phyloP scores from a whole-genome alignment of 2,888 invertebrate genomes.

The Chrysina gloriosa region DNA sequence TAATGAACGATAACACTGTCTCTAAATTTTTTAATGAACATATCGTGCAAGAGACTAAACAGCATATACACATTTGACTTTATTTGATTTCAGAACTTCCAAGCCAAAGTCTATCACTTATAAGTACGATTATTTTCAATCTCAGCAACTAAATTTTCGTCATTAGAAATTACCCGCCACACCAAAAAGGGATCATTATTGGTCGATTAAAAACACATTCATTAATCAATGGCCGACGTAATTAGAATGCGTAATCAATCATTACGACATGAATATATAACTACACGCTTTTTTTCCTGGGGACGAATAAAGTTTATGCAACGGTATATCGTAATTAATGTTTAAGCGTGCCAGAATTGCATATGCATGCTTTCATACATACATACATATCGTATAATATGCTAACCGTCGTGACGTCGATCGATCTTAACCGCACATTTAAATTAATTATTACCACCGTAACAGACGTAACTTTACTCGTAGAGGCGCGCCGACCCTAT shows the following conservation, averaged over 20 bases:
- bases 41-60: too few species aligned
- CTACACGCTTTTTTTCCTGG: not conserved
- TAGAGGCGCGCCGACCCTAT: not conserved
- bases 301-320: not conserved
- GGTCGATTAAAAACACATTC: not conserved
- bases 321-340: not conserved
- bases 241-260: slow-evolving; percentile 4
- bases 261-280: not conserved
- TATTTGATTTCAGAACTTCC: too few species aligned
- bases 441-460: slow-evolving; percentile 13
- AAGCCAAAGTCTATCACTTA: too few species aligned
- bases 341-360: not conserved
- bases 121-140: too few species aligned
- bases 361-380: not conserved
- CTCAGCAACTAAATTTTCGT: too few species aligned
- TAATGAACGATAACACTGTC: too few species aligned
- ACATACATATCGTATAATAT: not conserved
- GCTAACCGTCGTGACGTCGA: not conserved
- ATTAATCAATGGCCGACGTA: slow-evolving; percentile 6
- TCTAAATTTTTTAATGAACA: too few species aligned
- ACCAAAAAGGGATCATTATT: too few species aligned
- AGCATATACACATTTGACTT: too few species aligned
- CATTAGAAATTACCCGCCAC: too few species aligned
- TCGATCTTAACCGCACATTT: not conserved
- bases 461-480: slow-evolving; percentile 8